Base-by-base conservation (phyloP, 2,113 vertebrate genomes). In the Garra rufa region DNA sequence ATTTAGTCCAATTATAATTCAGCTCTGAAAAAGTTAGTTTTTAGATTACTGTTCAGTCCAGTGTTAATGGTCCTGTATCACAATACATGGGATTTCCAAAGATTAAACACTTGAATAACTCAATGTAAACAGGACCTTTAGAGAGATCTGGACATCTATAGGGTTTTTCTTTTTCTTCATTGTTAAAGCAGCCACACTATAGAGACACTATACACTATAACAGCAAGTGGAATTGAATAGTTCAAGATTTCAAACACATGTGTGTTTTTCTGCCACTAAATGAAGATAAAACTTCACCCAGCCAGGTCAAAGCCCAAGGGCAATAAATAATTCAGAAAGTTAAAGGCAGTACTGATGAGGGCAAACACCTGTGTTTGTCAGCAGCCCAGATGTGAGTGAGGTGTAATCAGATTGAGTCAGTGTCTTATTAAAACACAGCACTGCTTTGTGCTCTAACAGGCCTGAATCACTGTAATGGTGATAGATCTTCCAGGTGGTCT, bases 321-420 rank as follows among this genome's bases (percentile, higher is more conserved):
- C 4, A 67, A 63, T 67, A n/a, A 21, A 48, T 48, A 65, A 78
- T 61, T 41, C 34, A 80, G 14, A 43, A 48, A 48, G 38, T 46
- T 80, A 44, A 48, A 67, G 78, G 24, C 4, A 34, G 41, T 28
- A 48, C 30, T 67, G 76, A 61, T 61, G 55, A 78, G 52, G 21
- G 55, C 34, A 78, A 78, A 78, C 21, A 61, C 52, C 76, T 67
- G 38, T 50, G 61, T 67, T 48, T 81, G 59, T 81, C 61, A 67
- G 77, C 15, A 80, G 41, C 4, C 59, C 41, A 80, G 43, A 67
- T 48, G 77, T n/a, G 43, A 48, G 50, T 59, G 77, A 65, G 8
- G 14, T 28, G 3, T 61, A 61, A 61, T 46, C 15, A 3, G 77
- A 30, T 9, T 46, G 59, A 26, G 38, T 61, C 21, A 61, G 4